Conservation (phyloP, 2,113 vertebrate genomes). For the Caloenas nicobarica region DNA sequence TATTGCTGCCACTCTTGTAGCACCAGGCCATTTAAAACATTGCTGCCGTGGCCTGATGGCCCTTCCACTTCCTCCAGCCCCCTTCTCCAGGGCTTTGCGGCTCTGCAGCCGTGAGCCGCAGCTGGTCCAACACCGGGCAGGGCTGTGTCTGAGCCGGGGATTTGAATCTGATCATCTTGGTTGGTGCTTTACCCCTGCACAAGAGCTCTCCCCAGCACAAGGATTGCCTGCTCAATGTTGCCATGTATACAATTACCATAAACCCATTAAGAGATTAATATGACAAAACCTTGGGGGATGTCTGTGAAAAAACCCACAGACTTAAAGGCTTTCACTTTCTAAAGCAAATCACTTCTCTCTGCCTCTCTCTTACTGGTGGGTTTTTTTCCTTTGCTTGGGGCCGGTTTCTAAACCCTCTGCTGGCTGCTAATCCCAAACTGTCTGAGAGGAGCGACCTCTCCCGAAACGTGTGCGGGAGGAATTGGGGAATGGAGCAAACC, state of each 20-base stretch:
- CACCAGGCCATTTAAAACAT: neutral
- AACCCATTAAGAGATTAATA: slow-evolving; percentile 56
- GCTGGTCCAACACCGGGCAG: neutral
- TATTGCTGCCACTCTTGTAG: neutral
- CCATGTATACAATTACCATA: neutral
- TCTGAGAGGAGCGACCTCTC: neutral
- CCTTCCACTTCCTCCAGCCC: neutral
- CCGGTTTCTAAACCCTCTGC: neutral
- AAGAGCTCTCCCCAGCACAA: neutral
- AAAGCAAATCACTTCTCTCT: neutral
- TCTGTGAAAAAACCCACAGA: neutral
- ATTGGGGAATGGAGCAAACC: neutral
- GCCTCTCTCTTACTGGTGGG: neutral
- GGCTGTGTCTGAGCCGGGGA: neutral
- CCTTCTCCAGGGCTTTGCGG: neutral
- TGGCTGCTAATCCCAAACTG: neutral
- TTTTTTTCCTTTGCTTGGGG: neutral
- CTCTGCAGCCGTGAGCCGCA: neutral
- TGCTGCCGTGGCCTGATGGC: neutral
- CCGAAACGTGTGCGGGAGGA: neutral
- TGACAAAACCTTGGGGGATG: neutral
- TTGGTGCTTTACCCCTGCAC: neutral
- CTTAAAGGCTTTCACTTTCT: slow-evolving; percentile 26
- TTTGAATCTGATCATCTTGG: neutral
- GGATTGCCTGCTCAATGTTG: neutral